Conservation (phyloP, 2,888 invertebrate genomes). For the Amiota minor region DNA sequence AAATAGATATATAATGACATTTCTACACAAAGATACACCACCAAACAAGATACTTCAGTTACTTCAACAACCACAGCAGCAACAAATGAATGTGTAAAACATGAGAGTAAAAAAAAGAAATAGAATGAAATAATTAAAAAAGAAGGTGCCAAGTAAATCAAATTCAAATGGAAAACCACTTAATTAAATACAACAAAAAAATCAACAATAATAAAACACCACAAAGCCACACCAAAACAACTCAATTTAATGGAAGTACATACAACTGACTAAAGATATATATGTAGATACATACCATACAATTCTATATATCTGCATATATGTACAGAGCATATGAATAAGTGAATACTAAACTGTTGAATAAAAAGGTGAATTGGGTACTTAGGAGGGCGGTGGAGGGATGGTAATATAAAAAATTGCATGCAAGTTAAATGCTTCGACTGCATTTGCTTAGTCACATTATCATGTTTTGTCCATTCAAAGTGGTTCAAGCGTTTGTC, state of each 20-base stretch:
- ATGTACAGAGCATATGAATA: too few relatives aligned
- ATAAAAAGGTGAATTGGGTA: too few relatives aligned
- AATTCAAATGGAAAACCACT: constrained; percentile 37
- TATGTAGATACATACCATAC: too few relatives aligned
- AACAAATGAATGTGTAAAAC: neutral
- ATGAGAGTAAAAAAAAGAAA: neutral
- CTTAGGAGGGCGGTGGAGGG: neutral
- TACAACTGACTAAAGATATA: too few relatives aligned
- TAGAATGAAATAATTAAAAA: too few relatives aligned
- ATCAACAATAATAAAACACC: neutral
- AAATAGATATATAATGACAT: too few relatives aligned
- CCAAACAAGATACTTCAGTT: too few relatives aligned
- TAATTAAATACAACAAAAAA: constrained; percentile 40
- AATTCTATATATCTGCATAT: too few relatives aligned
- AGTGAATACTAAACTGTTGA: too few relatives aligned
- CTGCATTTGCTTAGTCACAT: constrained; percentile 30
- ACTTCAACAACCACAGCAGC: neutral
- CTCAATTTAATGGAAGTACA: constrained; percentile 24
- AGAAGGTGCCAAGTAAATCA: constrained; percentile 32
- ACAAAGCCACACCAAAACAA: constrained; percentile 20
- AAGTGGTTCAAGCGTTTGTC: constrained; percentile 39
- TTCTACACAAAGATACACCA: too few relatives aligned
- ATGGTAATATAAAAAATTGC: constrained; percentile 41
- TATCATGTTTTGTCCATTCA: neutral
- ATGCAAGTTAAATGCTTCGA: constrained; percentile 24